These are phyloP conservation scores for Cryptocheilus praepositus DNA, from an alignment of 2,888 invertebrate species.

Conservation along the genomic window DNA sequence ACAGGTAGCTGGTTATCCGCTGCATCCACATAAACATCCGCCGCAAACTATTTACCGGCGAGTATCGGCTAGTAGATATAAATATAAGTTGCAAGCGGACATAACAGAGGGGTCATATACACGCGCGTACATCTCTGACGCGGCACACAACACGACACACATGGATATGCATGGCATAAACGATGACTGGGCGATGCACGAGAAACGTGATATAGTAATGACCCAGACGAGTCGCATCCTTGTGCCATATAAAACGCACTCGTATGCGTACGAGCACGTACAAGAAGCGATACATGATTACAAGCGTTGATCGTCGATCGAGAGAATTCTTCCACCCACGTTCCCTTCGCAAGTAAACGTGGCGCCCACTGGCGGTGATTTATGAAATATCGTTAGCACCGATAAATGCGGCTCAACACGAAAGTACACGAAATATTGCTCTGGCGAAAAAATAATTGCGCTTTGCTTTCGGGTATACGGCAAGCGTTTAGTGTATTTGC, in stretches of 20 bases:
- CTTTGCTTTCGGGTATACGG: too few species aligned
- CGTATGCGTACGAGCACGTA: conserved; percentile 27
- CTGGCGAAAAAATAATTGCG: too few species aligned
- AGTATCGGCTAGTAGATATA: conserved; percentile 21
- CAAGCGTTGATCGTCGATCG: conserved; percentile 7
- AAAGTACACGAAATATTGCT: too few species aligned
- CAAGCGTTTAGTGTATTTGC: too few species aligned
- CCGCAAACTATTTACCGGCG: too few species aligned
- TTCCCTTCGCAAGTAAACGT: too few species aligned
- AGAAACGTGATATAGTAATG: conserved; percentile 57
- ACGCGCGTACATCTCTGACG: too few species aligned
- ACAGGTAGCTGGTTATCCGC: too few species aligned
- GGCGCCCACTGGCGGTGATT: conserved; percentile 14
- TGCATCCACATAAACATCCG: too few species aligned
- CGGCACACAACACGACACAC: conserved; percentile 4
- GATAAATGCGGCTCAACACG: too few species aligned
- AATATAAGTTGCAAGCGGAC: conserved; percentile 34
- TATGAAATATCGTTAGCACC: too few species aligned
- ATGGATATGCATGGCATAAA: conserved; percentile 16
- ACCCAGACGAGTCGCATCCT: conserved; percentile 64
- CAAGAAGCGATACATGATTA: conserved; percentile 26
- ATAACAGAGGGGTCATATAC: conserved; percentile 25
- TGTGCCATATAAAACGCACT: conserved; percentile 51
- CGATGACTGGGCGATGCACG: not conserved
- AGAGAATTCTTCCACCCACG: too few species aligned